Evolutionary conservation across 1,140 invertebrate species (phyloP).

Genomic region (Solenopsis fugax): DNA sequence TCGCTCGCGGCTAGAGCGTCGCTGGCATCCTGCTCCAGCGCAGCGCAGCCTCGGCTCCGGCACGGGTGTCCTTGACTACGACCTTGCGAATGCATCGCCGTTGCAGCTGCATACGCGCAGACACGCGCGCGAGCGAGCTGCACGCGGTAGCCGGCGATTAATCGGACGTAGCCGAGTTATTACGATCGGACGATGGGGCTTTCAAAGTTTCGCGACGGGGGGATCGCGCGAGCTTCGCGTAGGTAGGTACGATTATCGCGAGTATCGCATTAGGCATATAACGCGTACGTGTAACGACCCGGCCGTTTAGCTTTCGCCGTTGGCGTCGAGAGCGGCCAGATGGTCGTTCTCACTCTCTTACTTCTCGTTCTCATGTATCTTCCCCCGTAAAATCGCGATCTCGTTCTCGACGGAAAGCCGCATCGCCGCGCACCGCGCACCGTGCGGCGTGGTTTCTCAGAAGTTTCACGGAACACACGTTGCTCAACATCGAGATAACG

Average conservation of each 20-base stretch:
- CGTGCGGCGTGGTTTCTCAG: conserved; percentile 38
- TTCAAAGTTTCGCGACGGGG: not conserved
- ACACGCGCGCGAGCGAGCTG: not conserved
- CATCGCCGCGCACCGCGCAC: too few species aligned
- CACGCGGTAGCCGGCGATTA: conserved; percentile 19
- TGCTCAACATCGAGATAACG: conserved; percentile 46
- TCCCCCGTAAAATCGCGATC: conserved; percentile 21
- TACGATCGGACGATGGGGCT: conserved; percentile 14
- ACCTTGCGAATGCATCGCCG: conserved; percentile 66
- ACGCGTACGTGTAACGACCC: not conserved
- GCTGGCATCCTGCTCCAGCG: conserved; percentile 67
- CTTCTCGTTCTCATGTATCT: conserved; percentile 21
- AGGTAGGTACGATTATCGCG: not conserved
- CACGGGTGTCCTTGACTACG: conserved; percentile 66
- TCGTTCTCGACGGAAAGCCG: conserved; percentile 26
- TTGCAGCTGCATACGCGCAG: conserved; percentile 28
- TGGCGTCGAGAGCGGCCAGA: not conserved
- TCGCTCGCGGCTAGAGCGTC: conserved; percentile 41
- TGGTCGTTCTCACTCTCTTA: conserved; percentile 16
- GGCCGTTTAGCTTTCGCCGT: conserved; percentile 20
- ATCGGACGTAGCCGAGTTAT: conserved; percentile 29
- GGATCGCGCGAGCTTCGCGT: not conserved
- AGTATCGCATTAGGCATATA: not conserved
- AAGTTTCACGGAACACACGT: not conserved
- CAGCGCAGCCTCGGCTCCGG: conserved; percentile 31